Percentiles rank a stretch among this genome's conserved stretches.
These are phyloP conservation scores for Passer domesticus DNA, from an alignment of 2,113 vertebrate species.

Conservation along the genomic window DNA sequence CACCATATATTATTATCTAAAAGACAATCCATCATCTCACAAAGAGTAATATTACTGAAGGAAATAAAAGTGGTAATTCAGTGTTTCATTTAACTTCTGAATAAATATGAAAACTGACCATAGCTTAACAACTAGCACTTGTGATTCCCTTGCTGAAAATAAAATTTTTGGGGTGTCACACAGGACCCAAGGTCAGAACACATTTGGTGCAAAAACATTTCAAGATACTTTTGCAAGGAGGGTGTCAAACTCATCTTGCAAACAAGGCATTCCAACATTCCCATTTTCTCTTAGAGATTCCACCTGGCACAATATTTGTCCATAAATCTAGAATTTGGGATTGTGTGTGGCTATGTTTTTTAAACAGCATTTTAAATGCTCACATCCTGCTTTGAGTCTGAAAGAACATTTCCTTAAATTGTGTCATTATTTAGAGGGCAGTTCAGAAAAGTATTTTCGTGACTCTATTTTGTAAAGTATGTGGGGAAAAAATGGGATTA, in stretches of 20 bases:
- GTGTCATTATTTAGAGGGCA: neutral
- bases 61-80: neutral
- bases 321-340: neutral
- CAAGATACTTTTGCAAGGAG: neutral
- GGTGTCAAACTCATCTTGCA: neutral
- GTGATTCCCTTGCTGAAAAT: neutral
- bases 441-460: neutral
- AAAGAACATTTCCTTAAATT: neutral
- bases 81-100: neutral
- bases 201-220: neutral
- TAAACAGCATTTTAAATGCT: neutral
- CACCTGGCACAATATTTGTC: neutral
- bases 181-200: neutral
- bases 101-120: neutral
- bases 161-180: neutral
- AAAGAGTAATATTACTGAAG: neutral
- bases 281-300: neutral
- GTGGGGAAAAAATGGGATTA: neutral
- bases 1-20: neutral
- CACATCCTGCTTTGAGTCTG: neutral
- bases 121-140: neutral
- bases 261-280: neutral
- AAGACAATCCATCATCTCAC: neutral
- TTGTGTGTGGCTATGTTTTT: neutral
- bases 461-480: neutral